phyloP scores from a whole-genome alignment of 1,140 invertebrate species.

The Hycleus phaleratus region DNA sequence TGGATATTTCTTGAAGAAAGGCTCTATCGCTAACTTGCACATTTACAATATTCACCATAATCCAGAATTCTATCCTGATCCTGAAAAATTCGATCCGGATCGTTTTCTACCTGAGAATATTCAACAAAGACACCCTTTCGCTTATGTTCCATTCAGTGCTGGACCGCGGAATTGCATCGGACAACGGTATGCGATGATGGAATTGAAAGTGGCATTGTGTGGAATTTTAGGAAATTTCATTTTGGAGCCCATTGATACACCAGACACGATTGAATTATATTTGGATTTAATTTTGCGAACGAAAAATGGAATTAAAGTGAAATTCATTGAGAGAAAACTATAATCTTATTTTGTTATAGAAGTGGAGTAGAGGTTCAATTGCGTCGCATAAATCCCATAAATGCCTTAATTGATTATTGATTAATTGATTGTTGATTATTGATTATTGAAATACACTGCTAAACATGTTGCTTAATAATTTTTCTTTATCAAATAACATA shows the following conservation, averaged over 20 bases:
- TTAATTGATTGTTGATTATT: no score
- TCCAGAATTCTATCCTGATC: slow-evolving; percentile 48
- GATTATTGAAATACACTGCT: no score
- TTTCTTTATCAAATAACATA: no score
- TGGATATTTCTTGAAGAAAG: slow-evolving; percentile 1
- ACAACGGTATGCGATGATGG: slow-evolving; percentile 60
- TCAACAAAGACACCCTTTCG: slow-evolving; percentile 41
- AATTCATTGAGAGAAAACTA: slow-evolving; percentile 7
- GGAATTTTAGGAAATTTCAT: slow-evolving; percentile 58
- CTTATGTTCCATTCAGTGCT: slow-evolving; percentile 59
- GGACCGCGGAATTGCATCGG: slow-evolving; percentile 61
- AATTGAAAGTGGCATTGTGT: slow-evolving; percentile 63
- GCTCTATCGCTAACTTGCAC: background rate
- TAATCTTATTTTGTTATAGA: background rate
- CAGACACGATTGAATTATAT: slow-evolving; percentile 25
- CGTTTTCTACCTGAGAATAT: slow-evolving; percentile 53
- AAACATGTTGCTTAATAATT: no score
- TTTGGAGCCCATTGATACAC: slow-evolving; percentile 33
- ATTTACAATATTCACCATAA: slow-evolving; percentile 16
- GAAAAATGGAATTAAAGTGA: slow-evolving; percentile 35
- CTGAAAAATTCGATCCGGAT: slow-evolving; percentile 58
- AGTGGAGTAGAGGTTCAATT: no score
- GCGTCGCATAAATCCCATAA: no score
- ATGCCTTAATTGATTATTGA: no score
- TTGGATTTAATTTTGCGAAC: slow-evolving; percentile 40